Evolutionary conservation across 2,113 vertebrate genomes (phyloP).

Genomic region (Apaloderma vittatum): DNA sequence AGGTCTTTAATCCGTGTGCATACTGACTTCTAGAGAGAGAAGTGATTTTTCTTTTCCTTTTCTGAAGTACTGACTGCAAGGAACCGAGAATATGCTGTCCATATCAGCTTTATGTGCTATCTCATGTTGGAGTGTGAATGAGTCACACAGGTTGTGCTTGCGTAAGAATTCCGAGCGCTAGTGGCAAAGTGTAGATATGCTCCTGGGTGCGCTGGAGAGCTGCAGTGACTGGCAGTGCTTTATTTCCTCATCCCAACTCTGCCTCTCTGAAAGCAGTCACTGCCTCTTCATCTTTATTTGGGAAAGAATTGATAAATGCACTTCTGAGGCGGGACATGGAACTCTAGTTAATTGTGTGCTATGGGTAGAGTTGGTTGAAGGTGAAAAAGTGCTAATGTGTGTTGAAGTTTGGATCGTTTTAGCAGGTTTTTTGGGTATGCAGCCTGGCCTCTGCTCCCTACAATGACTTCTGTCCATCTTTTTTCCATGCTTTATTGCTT

Average conservation of each 20-base stretch:
- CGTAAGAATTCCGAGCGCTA: fast-evolving
- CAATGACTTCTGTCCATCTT: background rate
- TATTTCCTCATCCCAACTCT: background rate
- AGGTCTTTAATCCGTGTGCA: background rate
- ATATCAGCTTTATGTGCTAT: background rate
- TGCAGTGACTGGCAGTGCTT: background rate
- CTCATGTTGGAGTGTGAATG: background rate
- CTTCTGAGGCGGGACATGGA: background rate
- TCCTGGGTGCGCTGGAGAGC: background rate
- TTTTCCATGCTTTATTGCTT: background rate
- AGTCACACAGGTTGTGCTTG: background rate
- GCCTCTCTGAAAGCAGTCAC: background rate
- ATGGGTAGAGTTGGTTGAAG: background rate
- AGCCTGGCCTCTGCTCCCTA: background rate
- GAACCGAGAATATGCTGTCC: background rate
- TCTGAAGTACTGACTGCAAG: background rate
- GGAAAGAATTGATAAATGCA: background rate
- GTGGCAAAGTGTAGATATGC: background rate
- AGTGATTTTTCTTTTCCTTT: background rate
- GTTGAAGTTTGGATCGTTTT: background rate
- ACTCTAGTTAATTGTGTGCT: background rate
- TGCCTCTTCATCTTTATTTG: background rate
- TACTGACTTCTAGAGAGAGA: background rate
- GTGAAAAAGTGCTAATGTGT: background rate
- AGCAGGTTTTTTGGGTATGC: background rate